Conservation (phyloP, 2,888 invertebrate genomes). For the Microctonus hyperodae region DNA sequence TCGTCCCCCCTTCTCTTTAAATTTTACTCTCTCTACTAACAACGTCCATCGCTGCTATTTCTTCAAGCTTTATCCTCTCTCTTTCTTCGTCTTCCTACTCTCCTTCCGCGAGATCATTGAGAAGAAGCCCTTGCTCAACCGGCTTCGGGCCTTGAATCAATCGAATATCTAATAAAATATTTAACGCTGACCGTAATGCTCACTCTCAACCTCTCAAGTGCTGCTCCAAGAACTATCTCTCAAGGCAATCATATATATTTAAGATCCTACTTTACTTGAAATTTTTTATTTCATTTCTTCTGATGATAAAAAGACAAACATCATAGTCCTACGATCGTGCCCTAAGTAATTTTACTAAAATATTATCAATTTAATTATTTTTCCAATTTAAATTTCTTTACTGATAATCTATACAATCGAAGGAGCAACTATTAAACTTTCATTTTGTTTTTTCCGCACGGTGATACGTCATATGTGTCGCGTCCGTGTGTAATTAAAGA, state of each 20-base stretch:
- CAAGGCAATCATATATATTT: conserved; percentile 49
- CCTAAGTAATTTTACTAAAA: not conserved
- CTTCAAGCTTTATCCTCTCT: conserved; percentile 30
- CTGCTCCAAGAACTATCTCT: conserved; percentile 49
- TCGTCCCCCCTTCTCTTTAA: conserved; percentile 34
- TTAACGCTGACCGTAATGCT: conserved; percentile 49
- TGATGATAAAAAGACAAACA: not conserved
- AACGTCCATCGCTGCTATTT: conserved; percentile 29
- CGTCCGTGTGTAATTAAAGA: conserved; percentile 61
- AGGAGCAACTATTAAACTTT: not conserved
- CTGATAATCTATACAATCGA: not conserved
- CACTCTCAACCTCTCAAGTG: conserved; percentile 48
- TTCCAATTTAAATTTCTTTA: not conserved
- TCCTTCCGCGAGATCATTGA: conserved; percentile 32
- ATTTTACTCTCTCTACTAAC: conserved; percentile 18
- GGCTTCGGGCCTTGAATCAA: conserved; percentile 52
- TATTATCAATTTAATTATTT: not conserved
- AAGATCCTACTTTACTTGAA: conserved; percentile 33
- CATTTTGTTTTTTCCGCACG: conserved; percentile 30
- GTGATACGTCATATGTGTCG: conserved; percentile 55
- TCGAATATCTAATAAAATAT: conserved; percentile 61
- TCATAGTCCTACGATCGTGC: not conserved
- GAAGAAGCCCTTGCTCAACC: conserved; percentile 10
- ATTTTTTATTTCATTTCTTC: conserved; percentile 8
- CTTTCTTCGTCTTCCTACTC: not conserved